These are phyloP conservation scores for Crossoptilon crossoptilon DNA, from an alignment of 2,797 vertebrate species.

Conservation along the genomic window DNA sequence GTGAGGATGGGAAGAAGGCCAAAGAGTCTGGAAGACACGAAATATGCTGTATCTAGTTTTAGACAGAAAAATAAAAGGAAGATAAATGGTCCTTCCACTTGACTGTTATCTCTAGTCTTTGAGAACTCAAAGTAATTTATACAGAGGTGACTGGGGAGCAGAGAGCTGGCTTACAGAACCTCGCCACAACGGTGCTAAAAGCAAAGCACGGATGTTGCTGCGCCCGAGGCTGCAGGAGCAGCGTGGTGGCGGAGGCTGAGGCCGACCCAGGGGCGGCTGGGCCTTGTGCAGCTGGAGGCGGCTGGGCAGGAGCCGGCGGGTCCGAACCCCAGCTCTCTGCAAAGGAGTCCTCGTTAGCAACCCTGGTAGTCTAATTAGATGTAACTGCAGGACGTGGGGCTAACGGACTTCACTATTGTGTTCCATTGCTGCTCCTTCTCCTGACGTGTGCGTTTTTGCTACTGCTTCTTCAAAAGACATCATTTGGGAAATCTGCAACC, in stretches of 20 bases:
- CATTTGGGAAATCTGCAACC: no score
- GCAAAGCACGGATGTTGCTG: rapidly evolving
- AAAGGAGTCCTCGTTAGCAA: not conserved
- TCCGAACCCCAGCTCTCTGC: no score
- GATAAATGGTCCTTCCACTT: constrained; percentile 2
- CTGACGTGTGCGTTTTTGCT: no score
- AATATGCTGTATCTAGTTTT: constrained; percentile 24
- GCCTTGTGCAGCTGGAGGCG: not conserved
- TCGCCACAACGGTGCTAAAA: not conserved
- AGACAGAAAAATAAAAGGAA: constrained; percentile 24
- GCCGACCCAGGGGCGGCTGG: no score
- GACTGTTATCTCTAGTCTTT: constrained; percentile 18
- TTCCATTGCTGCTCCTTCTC: not conserved
- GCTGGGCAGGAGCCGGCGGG: not conserved
- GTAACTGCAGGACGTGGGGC: not conserved
- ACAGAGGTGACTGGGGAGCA: not conserved
- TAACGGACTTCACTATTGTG: not conserved
- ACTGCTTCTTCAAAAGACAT: no score
- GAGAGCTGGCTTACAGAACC: not conserved
- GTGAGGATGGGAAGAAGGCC: constrained; percentile 8
- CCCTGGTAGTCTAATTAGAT: no score
- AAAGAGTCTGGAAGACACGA: constrained; percentile 16
- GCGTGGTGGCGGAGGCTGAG: no score
- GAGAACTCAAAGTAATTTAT: not conserved
- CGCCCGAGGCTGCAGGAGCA: not conserved